Conservation (phyloP, 2,888 invertebrate genomes). For the Hipparchia semele region DNA sequence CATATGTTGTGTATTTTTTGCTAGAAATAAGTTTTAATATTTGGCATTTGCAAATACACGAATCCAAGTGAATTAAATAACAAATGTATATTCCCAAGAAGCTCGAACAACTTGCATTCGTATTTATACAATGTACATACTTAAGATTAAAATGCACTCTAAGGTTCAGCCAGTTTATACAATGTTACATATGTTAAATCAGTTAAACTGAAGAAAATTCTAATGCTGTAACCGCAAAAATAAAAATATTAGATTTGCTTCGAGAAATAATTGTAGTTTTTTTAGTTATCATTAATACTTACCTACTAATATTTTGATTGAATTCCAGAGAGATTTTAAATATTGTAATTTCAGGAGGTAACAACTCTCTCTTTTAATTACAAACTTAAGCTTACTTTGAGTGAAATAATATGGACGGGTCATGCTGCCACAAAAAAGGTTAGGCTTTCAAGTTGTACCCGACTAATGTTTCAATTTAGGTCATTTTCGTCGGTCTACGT, state of each 20-base stretch:
- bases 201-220: background rate
- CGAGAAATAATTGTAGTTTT: no score
- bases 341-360: no score
- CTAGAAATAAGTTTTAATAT: background rate
- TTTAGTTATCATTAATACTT: no score
- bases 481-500: background rate
- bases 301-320: background rate
- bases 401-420: background rate
- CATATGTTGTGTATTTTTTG: background rate
- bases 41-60: background rate
- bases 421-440: background rate
- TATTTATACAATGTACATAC: constrained; percentile 1
- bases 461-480: background rate
- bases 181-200: background rate
- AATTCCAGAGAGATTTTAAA: no score
- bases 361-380: no score
- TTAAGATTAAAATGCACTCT: background rate
- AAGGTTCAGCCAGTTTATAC: background rate
- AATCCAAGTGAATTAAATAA: background rate
- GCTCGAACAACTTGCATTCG: background rate
- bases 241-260: no score
- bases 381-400: no score
- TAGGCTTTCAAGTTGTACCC: background rate
- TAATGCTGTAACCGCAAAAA: background rate
- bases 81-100: background rate